Base-by-base conservation (phyloP, 1,140 invertebrate genomes). In the Anoplophora glabripennis region DNA sequence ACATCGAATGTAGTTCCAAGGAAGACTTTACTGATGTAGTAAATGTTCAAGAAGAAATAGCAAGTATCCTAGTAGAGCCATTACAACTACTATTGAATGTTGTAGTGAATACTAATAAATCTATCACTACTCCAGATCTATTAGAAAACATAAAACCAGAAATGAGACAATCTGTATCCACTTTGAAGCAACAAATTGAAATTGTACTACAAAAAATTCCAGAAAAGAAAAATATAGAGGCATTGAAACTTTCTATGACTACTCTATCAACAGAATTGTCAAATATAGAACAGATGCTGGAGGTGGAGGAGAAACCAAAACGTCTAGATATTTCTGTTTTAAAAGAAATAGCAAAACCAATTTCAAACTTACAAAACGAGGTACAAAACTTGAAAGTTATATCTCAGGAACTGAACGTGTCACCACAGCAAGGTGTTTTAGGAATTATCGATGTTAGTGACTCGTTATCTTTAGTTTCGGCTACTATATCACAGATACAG, bases 71-170 rank as follows among this genome's bases (percentile, higher is more conserved):
- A 8, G 42, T 55, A n/a, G 33, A 40, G 38, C 35, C 55, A n/a
- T 12, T 65, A n/a, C 40, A 51, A 28, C 36, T 63, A 45, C 41
- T 65, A 38, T 34, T 53, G 14, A 14, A 37, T 12, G 47, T 53
- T 17, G 7, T 59, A 11, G 53, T 53, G 8, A 28, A 53, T 14
- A 12, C 42, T 7, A 59, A 44, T 21, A 41, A 64, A 28, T 41
- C 3, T n/a, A 11, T 54, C 11, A 14, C 12, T 28, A 60, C 37
- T 44, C 57, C 57, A 18, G 53, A 56, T 38, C 4, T 57, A 8
- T 40, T 38, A 33, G 37, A 54, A 54, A 9, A 11, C 4, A 51
- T 37, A 10, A 14, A 45, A 40, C 54, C 54, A 14, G 15, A 36
- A 44, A 12, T 64, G 11, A 11, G 15, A 7, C 5, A 57, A 44